Base-by-base conservation (phyloP, 35 echinoderm and acorn worm genomes). In the Eucidaris tribuloides region DNA sequence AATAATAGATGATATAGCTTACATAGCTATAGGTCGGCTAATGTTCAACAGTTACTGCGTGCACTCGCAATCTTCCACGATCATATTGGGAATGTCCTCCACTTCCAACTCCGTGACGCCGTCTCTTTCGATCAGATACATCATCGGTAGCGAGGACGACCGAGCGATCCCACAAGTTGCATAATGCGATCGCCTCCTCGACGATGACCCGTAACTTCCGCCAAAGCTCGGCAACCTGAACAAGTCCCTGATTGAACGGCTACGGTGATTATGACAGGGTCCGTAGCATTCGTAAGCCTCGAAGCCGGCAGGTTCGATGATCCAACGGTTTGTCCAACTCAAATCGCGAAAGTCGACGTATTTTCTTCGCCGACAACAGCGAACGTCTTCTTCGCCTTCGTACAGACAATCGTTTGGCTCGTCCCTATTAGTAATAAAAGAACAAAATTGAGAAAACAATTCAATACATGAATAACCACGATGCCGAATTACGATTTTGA, bases 231-330 rank as follows among this genome's bases (percentile, higher is more conserved):
- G 68, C 14, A 79, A 46, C 45, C 71, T 50, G 3, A 97, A 62
- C 45, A 88, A 19, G 29, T 84, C 80, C 46, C 89, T 72, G 6
- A 79, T 31, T 44, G 62, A 82, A 9, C 77, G 61, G 17, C 33
- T 68, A 24, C 79, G 87, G n/a, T 20, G 42, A 44, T 88, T 65
- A 4, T 81, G 50, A 52, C 90, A 99, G 15, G 86, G 83, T 44
- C 91, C 91, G 2, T 83, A 42, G 46, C 96, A 99, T 20, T 93
- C 95, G 83, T 77, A 99, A 18, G 86, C 86, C 38, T 99, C 96
- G 60, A 90, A 99, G 18, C 96, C 96, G 20, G 83, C 62, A 0
- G 96, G 96, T 76, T 99, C 96, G 45, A 99, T 99, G 20, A 99
- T 89, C 96, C 96, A 99, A 2, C 96, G 90, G 55, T 91, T 90